Percentiles rank a stretch among this genome's conserved stretches.
These are phyloP conservation scores for Hormiphora californensis DNA, from an alignment of 37 sponge, comb jelly and placozoan species.

Conservation along the genomic window DNA sequence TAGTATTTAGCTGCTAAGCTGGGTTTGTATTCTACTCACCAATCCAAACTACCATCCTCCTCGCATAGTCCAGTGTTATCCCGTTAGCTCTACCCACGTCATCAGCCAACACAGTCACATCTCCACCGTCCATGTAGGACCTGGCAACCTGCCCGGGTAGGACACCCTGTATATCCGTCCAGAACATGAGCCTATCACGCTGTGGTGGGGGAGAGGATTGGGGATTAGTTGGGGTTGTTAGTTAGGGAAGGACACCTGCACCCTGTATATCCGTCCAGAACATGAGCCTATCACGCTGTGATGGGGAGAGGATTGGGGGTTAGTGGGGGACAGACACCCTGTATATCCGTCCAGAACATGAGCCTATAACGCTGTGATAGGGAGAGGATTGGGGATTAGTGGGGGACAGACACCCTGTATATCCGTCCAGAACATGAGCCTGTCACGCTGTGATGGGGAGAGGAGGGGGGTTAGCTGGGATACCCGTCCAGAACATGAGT, in stretches of 20 bases:
- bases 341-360: conserved; percentile 46
- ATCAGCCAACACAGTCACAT: not conserved
- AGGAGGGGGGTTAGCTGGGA: too few species aligned
- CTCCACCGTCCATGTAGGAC: conserved; percentile 23
- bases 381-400: too few species aligned
- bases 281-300: conserved; percentile 30
- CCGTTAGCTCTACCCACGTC: conserved; percentile 48
- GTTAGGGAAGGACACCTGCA: too few species aligned
- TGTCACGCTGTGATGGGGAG: conserved; percentile 26
- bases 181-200: conserved; percentile 41
- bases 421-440: conserved; percentile 49
- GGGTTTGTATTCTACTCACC: not conserved
- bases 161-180: not conserved
- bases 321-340: too few species aligned
- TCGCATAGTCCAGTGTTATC: conserved; percentile 17
- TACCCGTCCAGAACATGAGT: conserved; percentile 37
- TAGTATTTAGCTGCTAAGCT: too few species aligned
- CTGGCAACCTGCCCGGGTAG: not conserved
- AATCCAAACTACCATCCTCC: not conserved
- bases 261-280: conserved; percentile 46
- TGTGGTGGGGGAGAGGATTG: too few species aligned
- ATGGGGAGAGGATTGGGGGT: too few species aligned
- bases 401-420: too few species aligned
- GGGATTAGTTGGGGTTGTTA: too few species aligned
- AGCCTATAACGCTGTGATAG: conserved; percentile 13